Base-by-base conservation (phyloP, 2,113 vertebrate species). In the Jaculus jaculus region DNA sequence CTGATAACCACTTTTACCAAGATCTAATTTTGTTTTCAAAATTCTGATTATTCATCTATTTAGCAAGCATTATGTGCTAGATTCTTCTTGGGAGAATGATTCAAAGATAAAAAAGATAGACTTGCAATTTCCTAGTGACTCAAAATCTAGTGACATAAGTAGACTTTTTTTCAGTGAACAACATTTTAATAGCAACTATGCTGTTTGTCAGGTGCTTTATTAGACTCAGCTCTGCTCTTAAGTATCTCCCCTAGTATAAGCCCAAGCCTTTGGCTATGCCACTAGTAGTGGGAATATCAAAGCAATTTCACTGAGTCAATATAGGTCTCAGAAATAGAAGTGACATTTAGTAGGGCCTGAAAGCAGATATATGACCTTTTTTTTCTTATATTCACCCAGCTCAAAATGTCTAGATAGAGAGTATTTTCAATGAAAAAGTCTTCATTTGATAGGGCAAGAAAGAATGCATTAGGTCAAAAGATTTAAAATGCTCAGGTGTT, bases 151-250 rank as follows among this genome's bases (percentile, higher is more conserved):
- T 24, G 37, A 87, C 4, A 68, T 21, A 87, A 87, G 81, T 0
- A 68, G n/a, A 61, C 37, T 42, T 23, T 93, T 87, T 93, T 61
- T 63, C 15, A 73, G 34, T 90, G 37, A 66, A 93, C 88, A 51
- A 72, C 0, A 75, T 32, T 60, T 79, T 73, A 60, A 23, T 23
- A 92, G 17, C 90, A 26, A 82, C 82, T 78, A 58, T 28, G 20
- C 32, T n/a, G n/a, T 69, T 30, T 63, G 7, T 18, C 20, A 81
- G 32, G 30, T n/a, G 2, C 37, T 71, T 13, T 23, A 18, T 58
- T 10, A 79, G 84, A 82, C 5, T 77, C 69, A 58, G 3, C 5
- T 82, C 63, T 80, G 4, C 18, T 58, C 23, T 30, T 39, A 37
- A 84, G 28, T 2, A 13, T 63, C 30, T 87, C 68, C 60, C 75